Conservation (phyloP, 2,113 vertebrate genomes). For the Actenoides hombroni region DNA sequence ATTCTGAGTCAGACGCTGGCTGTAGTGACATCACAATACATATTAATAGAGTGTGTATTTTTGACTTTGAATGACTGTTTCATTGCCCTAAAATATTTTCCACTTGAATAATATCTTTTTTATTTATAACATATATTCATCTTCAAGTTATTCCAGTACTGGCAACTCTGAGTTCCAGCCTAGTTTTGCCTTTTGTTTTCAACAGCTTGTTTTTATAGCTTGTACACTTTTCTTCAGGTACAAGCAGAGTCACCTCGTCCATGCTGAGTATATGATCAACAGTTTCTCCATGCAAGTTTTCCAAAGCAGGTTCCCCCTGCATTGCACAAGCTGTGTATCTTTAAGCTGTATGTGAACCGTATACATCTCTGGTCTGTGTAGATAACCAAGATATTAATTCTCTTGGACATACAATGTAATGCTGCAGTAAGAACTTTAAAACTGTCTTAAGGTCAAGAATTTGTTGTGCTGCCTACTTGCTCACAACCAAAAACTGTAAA, state of each 20-base stretch:
- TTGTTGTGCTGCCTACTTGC: background rate
- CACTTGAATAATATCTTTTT: background rate
- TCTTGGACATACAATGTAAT: background rate
- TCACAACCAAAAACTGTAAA: background rate
- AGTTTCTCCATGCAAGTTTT: background rate
- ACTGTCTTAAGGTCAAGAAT: background rate
- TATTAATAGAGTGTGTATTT: constrained; percentile 66
- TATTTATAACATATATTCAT: constrained; percentile 43
- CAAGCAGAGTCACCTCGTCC: background rate
- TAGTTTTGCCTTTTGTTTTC: constrained; percentile 31
- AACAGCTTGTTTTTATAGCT: background rate
- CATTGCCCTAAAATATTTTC: constrained; percentile 54
- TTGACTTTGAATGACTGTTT: constrained; percentile 56
- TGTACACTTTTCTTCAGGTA: background rate
- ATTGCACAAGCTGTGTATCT: background rate
- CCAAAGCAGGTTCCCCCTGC: background rate
- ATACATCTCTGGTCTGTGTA: background rate
- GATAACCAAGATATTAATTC: background rate
- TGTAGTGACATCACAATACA: constrained; percentile 48
- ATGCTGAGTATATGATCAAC: background rate
- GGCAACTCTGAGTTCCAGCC: background rate
- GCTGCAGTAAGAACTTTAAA: background rate
- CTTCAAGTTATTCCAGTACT: constrained; percentile 31
- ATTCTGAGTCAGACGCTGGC: constrained; percentile 53
- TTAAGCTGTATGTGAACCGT: background rate